Base-by-base conservation (phyloP, 2,888 invertebrate species). In the Hylaea fasciaria region DNA sequence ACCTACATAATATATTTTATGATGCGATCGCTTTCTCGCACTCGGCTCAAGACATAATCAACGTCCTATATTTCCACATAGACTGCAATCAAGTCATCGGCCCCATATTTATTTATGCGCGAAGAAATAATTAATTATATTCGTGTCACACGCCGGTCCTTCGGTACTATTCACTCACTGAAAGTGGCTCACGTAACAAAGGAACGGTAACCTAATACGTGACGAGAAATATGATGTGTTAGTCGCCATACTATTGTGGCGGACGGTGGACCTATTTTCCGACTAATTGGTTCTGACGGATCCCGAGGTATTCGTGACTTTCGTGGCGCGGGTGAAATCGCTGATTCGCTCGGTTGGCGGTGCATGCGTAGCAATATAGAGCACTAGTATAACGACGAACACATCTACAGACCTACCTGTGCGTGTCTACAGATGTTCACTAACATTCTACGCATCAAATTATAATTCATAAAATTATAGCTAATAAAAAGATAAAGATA, bases 101-200 rank as follows among this genome's bases (percentile, higher is more conserved):
- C 70, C 71, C 74, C 74, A 78, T 80, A 82, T 82, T 76, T 80
- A 82, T 80, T 76, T 80, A 82, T 80, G 83, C 80, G 77, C 81
- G 77, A 79, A 48, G 76, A 79, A 80, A 80, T 86, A 89, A 91
- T 89, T 90, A 91, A 91, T 89, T 71, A 86, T 83, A 92, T 92
- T 91, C 91, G 66, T 73, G 81, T 80, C 91, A 86, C 91, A 91
- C 78, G 75, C 68, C 71, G 70, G 80, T 85, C 82, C 83, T 84
- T 80, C 79, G 81, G 77, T 78, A 82, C 87, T 85, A 84, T 89
- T 86, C 87, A 86, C 85, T 85, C 82, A 80, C 89, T 82, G 89
- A 90, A 91, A 91, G 91, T 91, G 85, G 89, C 85, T 83, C 91
- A 87, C 91, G 90, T 89, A 88, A 90, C 88, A 88, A 89, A 84